Evolutionary conservation across 2,113 vertebrate species (phyloP), one percentile per base, ranked within the genome.

Genomic region (Sitta europaea): DNA sequence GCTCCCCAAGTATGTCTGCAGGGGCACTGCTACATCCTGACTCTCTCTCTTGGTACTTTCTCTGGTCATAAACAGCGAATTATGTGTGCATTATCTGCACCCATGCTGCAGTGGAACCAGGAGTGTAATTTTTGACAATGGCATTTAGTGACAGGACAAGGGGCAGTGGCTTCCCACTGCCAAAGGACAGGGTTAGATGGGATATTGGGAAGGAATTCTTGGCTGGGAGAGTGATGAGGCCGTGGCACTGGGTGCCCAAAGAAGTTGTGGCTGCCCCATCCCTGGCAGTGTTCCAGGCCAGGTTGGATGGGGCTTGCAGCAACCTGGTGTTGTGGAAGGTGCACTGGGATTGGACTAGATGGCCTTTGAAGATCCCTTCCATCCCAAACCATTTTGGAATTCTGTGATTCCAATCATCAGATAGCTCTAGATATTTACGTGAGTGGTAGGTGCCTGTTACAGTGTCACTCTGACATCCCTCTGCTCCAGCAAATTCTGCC

Each of bases 221-320:
- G 35, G 2, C 23, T 53, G 9, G 3, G 24, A 59, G 33, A 2
- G 14, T 25, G 20, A 7, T 0, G 1, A 51, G n/a, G 13, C 3
- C 6, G n/a, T 67, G n/a, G 9, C 38, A 12, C 33, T 40, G 6
- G 61, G 3, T 47, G 0, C 9, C 6, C 45, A 29, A 1, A 45
- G n/a, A 1, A 45, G 12, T 6, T 59, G 68, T 24, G 20, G 23
- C 53, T 89, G 59, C 5, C 19, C 28, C 38, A 45, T 66, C 45
- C 29, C 16, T 67, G 10, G 28, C 2, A 67, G 16, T 74, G 59
- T 40, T 2, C 9, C 14, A 40, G 68, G 11, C 28, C 14, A 27
- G 6, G 11, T 1, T 61, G 36, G 7, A 38, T 1, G 0, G 23
- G 12, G 15, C 19, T 58, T 51, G 38, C 7, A 59, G 16, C 35